Percentiles rank a stretch among this genome's conserved stretches.
phyloP scores from a whole-genome alignment of 2,797 vertebrate species.

The Falco rusticolus region DNA sequence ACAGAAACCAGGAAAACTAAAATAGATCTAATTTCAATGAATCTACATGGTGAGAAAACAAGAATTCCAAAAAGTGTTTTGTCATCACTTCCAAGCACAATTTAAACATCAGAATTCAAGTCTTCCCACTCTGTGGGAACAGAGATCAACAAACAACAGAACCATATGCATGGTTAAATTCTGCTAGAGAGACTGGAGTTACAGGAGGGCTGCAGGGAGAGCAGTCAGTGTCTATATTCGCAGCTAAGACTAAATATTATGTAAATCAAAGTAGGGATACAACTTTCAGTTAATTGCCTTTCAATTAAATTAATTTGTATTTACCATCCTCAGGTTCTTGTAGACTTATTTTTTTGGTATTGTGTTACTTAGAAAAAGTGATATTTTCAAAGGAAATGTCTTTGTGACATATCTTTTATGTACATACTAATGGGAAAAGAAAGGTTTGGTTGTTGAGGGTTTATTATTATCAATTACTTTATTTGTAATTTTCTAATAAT shows the following conservation, averaged over 20 bases:
- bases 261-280: background rate
- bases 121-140: background rate
- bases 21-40: background rate
- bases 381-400: background rate
- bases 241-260: background rate
- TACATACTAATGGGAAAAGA: background rate
- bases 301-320: background rate
- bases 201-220: background rate
- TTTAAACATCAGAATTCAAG: background rate
- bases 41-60: background rate
- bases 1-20: background rate
- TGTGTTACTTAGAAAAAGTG: background rate
- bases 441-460: background rate
- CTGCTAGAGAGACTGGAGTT: background rate
- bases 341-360: background rate
- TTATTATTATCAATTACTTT: background rate
- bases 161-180: background rate
- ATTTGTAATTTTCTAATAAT: background rate
- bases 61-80: background rate
- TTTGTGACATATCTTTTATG: background rate
- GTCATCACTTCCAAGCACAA: background rate
- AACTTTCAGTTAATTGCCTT: background rate
- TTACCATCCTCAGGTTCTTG: background rate
- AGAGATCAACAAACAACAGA: background rate
- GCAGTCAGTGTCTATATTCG: background rate